Base-by-base conservation (phyloP, 2,113 vertebrate species). In the Xyliphius kryptos region DNA sequence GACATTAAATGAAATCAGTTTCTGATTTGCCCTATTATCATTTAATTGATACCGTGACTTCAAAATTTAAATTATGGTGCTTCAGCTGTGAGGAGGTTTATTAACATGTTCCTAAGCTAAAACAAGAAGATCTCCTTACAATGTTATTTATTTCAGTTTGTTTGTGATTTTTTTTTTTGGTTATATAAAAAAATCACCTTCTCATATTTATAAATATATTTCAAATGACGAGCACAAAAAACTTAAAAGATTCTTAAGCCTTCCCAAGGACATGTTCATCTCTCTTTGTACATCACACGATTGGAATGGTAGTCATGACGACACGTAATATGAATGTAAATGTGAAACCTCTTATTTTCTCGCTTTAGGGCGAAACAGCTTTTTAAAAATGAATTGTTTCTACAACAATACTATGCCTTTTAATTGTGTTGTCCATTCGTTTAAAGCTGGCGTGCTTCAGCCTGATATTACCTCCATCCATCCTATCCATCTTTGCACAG, bases 301-400 rank as follows among this genome's bases (percentile, higher is more conserved):
- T 64, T 44, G 22, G 40, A 36, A 21, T 47, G 43, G 62, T 64
- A 64, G 22, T 14, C 62, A 64, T 64, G 52, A 19, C 41, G 46
- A 48, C 52, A 38, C 14, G 15, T 53, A 10, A 38, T 54, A 14
- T 37, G 62, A 50, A 57, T 50, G 50, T 49, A 36, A 19, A 38
- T 41, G 49, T 17, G 40, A 57, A 22, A 11, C 37, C 52, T 22
- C 16, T 22, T 37, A 44, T n/a, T 8, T 50, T 14, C 14, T 56
- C 14, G 26, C 26, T 32, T 32, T 32, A 32, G 26, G 26, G 26
- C 26, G 26, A 32, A 32, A 32, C 26, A 32, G 26, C 26, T 32
- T 32, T 32, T 9, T 41, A 20, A 59, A 59, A 69, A 65, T 9
- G 4, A 54, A 65, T 26, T 19, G 11, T 16, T 55, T 50, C 48